Conservation (phyloP, 1,140 invertebrate species). For the Euura saliciscinereae region DNA sequence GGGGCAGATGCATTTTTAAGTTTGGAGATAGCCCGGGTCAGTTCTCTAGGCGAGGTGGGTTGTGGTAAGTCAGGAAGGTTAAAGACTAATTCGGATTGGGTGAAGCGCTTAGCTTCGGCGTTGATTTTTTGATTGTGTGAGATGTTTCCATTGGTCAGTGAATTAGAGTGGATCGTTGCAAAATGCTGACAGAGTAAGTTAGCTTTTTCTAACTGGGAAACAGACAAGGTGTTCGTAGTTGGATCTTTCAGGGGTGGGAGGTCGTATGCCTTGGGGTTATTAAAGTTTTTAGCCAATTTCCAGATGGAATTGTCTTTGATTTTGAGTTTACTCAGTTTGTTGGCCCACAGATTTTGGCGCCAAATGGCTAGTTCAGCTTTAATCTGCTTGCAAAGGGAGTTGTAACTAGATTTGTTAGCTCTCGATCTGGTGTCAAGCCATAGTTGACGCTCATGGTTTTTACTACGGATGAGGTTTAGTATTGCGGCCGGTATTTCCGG, state of each 20-base stretch:
- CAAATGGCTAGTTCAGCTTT: not conserved
- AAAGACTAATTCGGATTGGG: not conserved
- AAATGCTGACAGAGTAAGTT: not conserved
- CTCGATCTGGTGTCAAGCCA: not conserved
- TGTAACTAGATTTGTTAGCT: not conserved
- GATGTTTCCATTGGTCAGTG: not conserved
- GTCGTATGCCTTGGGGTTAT: not conserved
- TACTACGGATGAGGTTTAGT: not conserved
- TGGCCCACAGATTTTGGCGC: not conserved
- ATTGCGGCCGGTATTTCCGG: too few species aligned
- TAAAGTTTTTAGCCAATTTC: not conserved
- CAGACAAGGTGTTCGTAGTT: not conserved
- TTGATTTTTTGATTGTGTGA: not conserved
- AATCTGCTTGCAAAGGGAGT: not conserved
- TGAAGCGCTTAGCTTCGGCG: not conserved
- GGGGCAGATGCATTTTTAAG: not conserved
- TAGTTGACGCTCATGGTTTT: not conserved
- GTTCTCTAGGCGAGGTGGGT: not conserved
- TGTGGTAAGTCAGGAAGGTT: not conserved
- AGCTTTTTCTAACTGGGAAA: not conserved
- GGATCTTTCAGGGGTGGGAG: not conserved
- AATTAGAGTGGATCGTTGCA: not conserved
- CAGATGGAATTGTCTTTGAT: not conserved
- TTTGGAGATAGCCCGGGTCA: not conserved
- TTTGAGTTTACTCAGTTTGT: not conserved